phyloP scores from a whole-genome alignment of 2,113 vertebrate genomes.

The Elanoides forficatus region DNA sequence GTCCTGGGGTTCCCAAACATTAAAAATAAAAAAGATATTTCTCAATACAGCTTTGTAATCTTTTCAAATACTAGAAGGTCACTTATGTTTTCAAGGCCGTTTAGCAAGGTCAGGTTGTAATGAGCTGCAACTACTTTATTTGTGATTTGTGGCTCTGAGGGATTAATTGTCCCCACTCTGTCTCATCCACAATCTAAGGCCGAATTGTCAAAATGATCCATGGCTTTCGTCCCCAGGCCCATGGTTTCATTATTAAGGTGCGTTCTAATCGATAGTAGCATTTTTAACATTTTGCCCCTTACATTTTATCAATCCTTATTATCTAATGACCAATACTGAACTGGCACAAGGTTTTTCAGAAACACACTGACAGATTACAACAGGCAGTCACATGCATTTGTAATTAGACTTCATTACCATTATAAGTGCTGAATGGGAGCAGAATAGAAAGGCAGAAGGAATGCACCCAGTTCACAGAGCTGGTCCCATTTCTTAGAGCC shows the following conservation, averaged over 20 bases:
- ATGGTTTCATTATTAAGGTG: constrained; percentile 82
- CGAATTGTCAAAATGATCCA: constrained; percentile 85
- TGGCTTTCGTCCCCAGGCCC: constrained; percentile 77
- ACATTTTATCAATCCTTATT: constrained; percentile 87
- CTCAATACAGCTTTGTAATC: constrained; percentile 71
- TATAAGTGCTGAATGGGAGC: constrained; percentile 77
- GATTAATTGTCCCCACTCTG: constrained; percentile 86
- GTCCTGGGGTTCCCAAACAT: background rate
- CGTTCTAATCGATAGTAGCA: constrained; percentile 81
- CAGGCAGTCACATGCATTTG: constrained; percentile 82
- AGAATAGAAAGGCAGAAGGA: constrained; percentile 44
- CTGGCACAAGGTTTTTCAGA: constrained; percentile 74
- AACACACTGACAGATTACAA: constrained; percentile 72
- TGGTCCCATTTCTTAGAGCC: background rate
- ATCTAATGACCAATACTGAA: constrained; percentile 83
- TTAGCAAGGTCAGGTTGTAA: constrained; percentile 85
- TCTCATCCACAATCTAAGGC: constrained; percentile 79
- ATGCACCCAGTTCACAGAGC: background rate
- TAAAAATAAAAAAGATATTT: background rate
- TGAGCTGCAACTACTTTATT: constrained; percentile 84
- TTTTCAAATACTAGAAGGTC: constrained; percentile 81
- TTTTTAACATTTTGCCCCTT: constrained; percentile 82
- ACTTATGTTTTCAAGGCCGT: constrained; percentile 78
- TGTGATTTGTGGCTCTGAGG: constrained; percentile 81
- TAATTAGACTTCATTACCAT: constrained; percentile 88